Conservation (phyloP, 2,888 invertebrate genomes). For the Xanthia togata region DNA sequence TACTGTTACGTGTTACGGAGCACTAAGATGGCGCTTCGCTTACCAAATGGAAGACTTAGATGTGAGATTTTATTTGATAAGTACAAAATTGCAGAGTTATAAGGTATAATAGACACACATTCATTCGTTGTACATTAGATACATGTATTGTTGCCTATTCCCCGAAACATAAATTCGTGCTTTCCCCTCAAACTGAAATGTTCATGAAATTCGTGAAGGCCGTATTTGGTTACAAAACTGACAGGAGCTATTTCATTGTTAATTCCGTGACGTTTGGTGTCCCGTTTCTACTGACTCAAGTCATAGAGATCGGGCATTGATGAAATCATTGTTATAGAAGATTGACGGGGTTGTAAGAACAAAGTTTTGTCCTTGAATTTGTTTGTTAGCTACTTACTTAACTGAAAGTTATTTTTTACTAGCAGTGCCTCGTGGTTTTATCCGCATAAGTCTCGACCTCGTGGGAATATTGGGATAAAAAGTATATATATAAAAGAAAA, state of each 20-base stretch:
- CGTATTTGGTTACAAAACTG: neutral
- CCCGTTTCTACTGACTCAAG: neutral
- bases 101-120: neutral
- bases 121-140: neutral
- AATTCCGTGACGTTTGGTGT: neutral
- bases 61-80: slow-evolving; percentile 18
- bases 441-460: too few species aligned
- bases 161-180: neutral
- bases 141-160: neutral
- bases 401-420: too few species aligned
- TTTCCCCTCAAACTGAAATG: neutral
- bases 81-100: neutral
- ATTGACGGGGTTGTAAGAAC: too few species aligned
- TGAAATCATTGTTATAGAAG: neutral
- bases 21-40: slow-evolving; percentile 15
- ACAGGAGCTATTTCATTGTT: slow-evolving; percentile 11
- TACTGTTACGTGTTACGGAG: slow-evolving; percentile 11
- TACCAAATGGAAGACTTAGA: slow-evolving; percentile 25
- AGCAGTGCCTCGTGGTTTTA: too few species aligned
- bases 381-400: too few species aligned
- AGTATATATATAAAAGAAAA: too few species aligned
- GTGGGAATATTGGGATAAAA: too few species aligned
- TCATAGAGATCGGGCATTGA: neutral
- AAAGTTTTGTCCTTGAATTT: neutral
- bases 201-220: slow-evolving; percentile 13